These are phyloP conservation scores for Trichonephila inaurata DNA, from an alignment of 1,140 invertebrate species.

Conservation along the genomic window DNA sequence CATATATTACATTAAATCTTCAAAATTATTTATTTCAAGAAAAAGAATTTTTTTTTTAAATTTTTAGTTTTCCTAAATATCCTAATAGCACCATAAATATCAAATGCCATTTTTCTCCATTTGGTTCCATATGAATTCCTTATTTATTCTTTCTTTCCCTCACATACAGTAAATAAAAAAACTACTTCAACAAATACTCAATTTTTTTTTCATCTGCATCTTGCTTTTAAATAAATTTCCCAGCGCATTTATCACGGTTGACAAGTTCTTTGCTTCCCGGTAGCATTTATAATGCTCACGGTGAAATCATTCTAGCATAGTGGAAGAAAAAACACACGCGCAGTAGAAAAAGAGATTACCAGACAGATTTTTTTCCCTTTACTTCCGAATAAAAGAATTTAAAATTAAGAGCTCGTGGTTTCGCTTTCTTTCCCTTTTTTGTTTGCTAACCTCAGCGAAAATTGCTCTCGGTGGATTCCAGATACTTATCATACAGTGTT, in stretches of 20 bases:
- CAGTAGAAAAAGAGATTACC: not conserved
- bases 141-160: not conserved
- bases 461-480: not conserved
- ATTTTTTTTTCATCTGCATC: not conserved
- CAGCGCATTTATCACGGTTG: not conserved
- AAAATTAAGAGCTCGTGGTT: conserved; percentile 4
- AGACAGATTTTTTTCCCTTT: not conserved
- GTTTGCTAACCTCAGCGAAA: not conserved
- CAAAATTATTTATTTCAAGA: too few species aligned
- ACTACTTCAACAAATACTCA: not conserved
- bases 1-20: too few species aligned
- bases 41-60: too few species aligned
- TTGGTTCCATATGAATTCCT: not conserved
- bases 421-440: not conserved
- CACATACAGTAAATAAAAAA: not conserved
- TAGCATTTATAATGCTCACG: not conserved
- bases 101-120: not conserved
- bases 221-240: conserved; percentile 1
- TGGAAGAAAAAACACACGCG: not conserved
- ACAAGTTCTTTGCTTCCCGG: not conserved
- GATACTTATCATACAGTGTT: not conserved
- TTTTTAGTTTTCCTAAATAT: not conserved
- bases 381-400: not conserved
- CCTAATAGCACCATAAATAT: not conserved
- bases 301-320: not conserved